Conservation (phyloP, 1,140 invertebrate species). For the Muscidifurax raptorellus region DNA sequence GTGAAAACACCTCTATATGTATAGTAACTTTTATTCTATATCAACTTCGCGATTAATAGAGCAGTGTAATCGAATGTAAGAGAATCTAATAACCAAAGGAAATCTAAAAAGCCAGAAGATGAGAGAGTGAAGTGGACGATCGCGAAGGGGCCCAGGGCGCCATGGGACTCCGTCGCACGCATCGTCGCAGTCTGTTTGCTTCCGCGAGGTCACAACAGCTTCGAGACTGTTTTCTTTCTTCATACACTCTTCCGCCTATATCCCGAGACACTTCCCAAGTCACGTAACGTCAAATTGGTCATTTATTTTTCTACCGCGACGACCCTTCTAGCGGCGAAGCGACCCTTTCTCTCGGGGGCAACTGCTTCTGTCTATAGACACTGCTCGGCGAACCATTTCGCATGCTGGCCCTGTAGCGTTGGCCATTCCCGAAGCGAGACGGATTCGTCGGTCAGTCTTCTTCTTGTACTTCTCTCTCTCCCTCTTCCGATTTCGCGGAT, state of each 20-base stretch:
- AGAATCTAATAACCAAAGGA: no score
- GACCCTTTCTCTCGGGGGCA: constrained; percentile 7
- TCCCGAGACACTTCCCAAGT: constrained; percentile 55
- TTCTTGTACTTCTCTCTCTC: not conserved
- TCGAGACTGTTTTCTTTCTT: constrained; percentile 36
- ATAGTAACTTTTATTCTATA: not conserved
- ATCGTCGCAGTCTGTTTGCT: not conserved
- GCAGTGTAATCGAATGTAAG: no score
- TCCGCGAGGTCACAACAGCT: not conserved
- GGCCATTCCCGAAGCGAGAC: not conserved
- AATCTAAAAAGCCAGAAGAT: not conserved
- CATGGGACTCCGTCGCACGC: not conserved
- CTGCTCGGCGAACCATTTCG: constrained; percentile 10
- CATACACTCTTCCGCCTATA: constrained; percentile 23
- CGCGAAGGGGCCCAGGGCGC: constrained; percentile 16
- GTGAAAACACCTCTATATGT: no score
- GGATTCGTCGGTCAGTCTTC: not conserved
- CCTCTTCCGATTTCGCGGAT: constrained; percentile 2
- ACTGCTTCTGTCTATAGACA: not conserved
- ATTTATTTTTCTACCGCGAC: constrained; percentile 58
- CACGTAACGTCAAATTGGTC: constrained; percentile 63
- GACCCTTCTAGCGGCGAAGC: not conserved
- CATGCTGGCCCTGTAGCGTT: not conserved
- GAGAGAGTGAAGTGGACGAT: not conserved
- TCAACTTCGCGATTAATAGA: no score